Base-by-base conservation (phyloP, 2,113 vertebrate genomes). In the Elaphurus davidianus region DNA sequence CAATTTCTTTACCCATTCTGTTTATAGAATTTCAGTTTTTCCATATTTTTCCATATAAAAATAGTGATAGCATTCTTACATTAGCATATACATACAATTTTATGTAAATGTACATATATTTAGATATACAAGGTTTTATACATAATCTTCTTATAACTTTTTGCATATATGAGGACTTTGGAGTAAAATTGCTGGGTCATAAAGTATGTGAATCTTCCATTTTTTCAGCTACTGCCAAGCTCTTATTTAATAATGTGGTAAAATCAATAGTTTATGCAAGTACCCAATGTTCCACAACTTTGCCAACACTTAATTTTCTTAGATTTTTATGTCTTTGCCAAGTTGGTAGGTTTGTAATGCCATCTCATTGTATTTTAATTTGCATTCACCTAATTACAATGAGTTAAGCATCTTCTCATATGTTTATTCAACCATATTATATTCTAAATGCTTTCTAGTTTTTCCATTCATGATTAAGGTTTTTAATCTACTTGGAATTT, bases 351-450 rank as follows among this genome's bases (percentile, higher is more conserved):
- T 71, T 92, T 59, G n/a, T 43, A 92, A 83, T 74, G 43, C 52
- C 71, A 92, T 92, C n/a, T 96, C 59, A 64, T 67, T 88, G 40
- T 79, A 57, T 91, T 85, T 92, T 83, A 43, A 52, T 96, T 83
- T 96, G 43, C 52, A 50, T 59, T 92, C 59, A 71, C 33, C 25
- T 40, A 11, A 59, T 87, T 83, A 71, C 11, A 74, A 83, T 96
- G 76, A 43, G 25, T 92, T 71, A 74, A 88, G 74, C n/a, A 67
- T 74, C 84, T 71, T 88, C 14, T 96, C 27, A 19, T 43, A 43
- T 71, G 14, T 82, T 88, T 92, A 59, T 71, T 83, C 27, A 74
- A 88, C 43, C 43, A 83, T 54, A 60, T n/a, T n/a, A 82, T 43
- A n/a, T 28, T 88, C 52, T 92, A 92, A 76, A 96, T 74, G 52